phyloP scores from a whole-genome alignment of 64 coral and sea anemone species.

The Astreopora myriophthalma region DNA sequence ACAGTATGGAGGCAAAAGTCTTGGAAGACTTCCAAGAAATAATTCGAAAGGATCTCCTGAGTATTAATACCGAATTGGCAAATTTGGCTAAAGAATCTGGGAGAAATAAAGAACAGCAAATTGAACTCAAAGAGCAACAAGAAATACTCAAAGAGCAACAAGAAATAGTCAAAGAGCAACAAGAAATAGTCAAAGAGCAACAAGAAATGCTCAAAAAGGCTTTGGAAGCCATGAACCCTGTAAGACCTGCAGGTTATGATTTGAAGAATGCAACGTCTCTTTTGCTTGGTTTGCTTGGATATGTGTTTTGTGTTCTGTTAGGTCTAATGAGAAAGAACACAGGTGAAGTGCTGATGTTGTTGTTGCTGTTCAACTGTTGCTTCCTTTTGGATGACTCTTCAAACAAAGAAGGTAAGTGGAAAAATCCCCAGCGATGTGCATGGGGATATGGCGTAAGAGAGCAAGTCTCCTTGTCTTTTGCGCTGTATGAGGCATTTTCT shows the following conservation, averaged over 20 bases:
- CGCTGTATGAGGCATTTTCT: too few species aligned
- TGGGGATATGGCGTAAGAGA: neutral
- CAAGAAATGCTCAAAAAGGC: neutral
- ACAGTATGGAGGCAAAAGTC: constrained; percentile 53
- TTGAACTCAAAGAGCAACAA: neutral
- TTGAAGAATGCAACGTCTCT: neutral
- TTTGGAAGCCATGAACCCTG: neutral
- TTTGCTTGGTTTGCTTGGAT: neutral
- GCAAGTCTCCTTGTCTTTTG: fast-evolving
- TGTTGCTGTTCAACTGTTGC: neutral
- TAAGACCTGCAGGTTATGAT: neutral
- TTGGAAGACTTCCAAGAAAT: constrained; percentile 72
- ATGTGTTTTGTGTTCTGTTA: neutral
- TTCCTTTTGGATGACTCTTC: constrained; percentile 20
- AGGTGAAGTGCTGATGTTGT: neutral
- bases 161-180: neutral
- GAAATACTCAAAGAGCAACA: neutral
- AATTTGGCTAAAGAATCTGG: constrained; percentile 7
- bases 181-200: neutral
- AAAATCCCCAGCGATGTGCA: neutral
- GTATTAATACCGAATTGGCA: constrained; percentile 11
- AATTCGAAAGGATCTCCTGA: constrained; percentile 41
- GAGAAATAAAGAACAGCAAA: neutral
- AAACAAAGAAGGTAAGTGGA: neutral
- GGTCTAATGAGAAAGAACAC: neutral